phyloP scores from a whole-genome alignment of 2,113 vertebrate species.

The Ochotona princeps region DNA sequence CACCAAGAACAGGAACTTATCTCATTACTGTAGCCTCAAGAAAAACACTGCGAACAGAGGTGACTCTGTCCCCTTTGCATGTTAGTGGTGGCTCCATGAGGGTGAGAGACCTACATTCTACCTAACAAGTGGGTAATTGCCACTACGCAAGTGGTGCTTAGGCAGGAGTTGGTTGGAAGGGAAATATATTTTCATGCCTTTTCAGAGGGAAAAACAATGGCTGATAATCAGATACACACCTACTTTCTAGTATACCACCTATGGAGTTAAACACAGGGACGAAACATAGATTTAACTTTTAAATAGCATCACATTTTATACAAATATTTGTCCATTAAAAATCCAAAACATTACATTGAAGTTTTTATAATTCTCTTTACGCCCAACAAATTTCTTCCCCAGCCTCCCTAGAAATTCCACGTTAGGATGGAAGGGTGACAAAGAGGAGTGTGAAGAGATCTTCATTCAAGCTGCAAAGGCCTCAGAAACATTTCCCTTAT shows the following conservation, averaged over 20 bases:
- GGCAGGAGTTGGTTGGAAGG: neutral
- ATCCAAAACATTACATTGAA: conserved; percentile 34
- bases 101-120: no score
- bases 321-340: conserved; percentile 49
- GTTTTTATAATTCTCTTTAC: conserved; percentile 37
- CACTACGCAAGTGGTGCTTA: neutral
- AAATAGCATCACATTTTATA: conserved; percentile 23
- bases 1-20: neutral
- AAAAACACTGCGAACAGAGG: neutral
- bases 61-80: rapidly evolving
- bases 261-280: neutral
- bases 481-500: conserved; percentile 69
- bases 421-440: neutral
- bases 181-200: neutral
- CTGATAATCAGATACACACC: neutral
- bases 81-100: neutral
- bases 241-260: neutral
- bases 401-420: conserved; percentile 55
- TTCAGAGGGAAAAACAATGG: neutral
- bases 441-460: conserved; percentile 27
- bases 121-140: neutral
- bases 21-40: rapidly evolving
- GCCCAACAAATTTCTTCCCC: conserved; percentile 31
- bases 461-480: conserved; percentile 42
- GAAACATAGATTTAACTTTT: neutral